Evolutionary conservation across 2,888 invertebrate species (phyloP).

Genomic region (Chrysodeixis includens): DNA sequence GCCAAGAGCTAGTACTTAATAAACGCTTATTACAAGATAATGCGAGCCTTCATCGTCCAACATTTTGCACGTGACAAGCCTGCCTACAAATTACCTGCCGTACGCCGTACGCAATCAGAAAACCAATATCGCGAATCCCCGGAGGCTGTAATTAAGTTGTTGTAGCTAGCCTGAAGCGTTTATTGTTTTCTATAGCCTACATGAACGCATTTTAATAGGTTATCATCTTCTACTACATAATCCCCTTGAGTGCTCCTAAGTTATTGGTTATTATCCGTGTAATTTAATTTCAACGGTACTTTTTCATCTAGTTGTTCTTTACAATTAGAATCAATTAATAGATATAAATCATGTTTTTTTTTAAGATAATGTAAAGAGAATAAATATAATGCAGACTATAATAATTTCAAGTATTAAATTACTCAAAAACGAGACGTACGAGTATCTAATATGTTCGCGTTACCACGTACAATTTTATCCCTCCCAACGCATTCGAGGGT

Average conservation of each 20-base stretch:
- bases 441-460: not conserved
- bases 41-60: constrained; percentile 19
- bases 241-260: constrained; percentile 1
- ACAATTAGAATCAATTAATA: too few species aligned
- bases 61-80: constrained; percentile 30
- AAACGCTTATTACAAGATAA: constrained; percentile 15
- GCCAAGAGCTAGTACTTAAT: too few species aligned
- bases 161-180: constrained; percentile 42
- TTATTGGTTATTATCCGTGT: not conserved
- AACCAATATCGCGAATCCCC: constrained; percentile 61
- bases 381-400: not conserved
- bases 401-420: not conserved
- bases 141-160: constrained; percentile 56
- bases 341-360: too few species aligned
- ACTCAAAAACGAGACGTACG: not conserved
- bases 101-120: constrained; percentile 54
- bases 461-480: constrained; percentile 3
- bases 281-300: not conserved
- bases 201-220: constrained; percentile 37
- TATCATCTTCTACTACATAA: constrained; percentile 17
- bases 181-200: constrained; percentile 37
- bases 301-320: not conserved
- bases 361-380: not conserved
- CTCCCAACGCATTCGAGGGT: constrained; percentile 19
- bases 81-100: constrained; percentile 45